phyloP scores from a whole-genome alignment of 2,113 vertebrate species.

The Aepyceros melampus region DNA sequence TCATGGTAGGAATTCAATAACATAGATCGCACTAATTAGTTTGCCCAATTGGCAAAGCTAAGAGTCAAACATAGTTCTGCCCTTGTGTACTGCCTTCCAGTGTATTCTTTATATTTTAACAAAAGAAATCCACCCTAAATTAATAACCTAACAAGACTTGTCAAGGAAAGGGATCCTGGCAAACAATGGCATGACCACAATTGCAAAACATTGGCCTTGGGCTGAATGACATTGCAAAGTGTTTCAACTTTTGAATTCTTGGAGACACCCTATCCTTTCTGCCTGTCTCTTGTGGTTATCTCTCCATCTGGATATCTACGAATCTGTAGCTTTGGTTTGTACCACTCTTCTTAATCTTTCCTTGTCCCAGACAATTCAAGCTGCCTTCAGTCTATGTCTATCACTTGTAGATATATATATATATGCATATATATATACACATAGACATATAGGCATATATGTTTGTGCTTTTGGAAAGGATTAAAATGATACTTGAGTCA shows the following conservation, averaged over 20 bases:
- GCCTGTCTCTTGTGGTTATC: not conserved
- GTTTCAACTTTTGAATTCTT: not conserved
- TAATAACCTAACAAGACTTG: not conserved
- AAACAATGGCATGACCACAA: not conserved
- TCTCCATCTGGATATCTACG: not conserved
- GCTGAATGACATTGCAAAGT: not conserved
- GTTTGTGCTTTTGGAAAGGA: not conserved
- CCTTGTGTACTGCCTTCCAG: not conserved
- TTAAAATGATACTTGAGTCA: not conserved
- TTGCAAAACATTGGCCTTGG: not conserved
- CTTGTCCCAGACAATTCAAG: not conserved
- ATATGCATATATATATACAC: rapidly evolving
- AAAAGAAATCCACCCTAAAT: not conserved
- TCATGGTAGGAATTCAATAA: not conserved
- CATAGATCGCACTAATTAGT: not conserved
- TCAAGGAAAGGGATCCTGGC: not conserved
- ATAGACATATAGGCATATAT: not conserved
- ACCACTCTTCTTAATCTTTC: not conserved
- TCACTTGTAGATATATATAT: no score
- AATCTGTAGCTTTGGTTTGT: not conserved
- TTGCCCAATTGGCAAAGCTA: not conserved
- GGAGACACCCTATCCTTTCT: no score
- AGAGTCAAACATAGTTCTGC: not conserved
- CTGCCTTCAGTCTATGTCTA: not conserved
- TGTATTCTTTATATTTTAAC: not conserved